Conservation (phyloP, 2,888 invertebrate species). For the Protophormia terraenovae region DNA sequence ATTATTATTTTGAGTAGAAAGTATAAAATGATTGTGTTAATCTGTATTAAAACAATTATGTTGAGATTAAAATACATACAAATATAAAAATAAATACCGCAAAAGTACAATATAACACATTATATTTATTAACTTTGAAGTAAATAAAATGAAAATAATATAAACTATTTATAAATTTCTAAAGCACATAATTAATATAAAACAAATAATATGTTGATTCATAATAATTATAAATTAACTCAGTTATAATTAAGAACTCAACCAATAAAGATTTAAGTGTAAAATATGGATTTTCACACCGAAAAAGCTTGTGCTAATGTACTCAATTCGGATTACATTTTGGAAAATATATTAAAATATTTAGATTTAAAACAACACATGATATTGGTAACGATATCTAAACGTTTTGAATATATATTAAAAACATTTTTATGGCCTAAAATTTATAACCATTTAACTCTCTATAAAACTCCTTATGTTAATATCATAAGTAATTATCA, state of each 20-base stretch:
- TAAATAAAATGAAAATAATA: too few relatives aligned
- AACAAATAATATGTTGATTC: too few relatives aligned
- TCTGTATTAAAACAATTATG: too few relatives aligned
- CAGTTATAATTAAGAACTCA: background rate
- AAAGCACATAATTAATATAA: too few relatives aligned
- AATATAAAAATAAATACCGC: too few relatives aligned
- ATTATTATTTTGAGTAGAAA: too few relatives aligned
- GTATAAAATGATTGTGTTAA: too few relatives aligned
- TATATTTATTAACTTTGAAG: too few relatives aligned
- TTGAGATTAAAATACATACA: too few relatives aligned
- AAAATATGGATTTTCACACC: slow-evolving; percentile 1
- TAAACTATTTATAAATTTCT: too few relatives aligned
- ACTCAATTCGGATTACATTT: slow-evolving; percentile 43
- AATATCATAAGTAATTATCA: slow-evolving; percentile 16
- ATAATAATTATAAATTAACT: too few relatives aligned
- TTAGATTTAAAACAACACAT: slow-evolving; percentile 49
- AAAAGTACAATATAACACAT: too few relatives aligned
- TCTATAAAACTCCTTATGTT: slow-evolving; percentile 53
- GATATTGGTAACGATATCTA: slow-evolving; percentile 6
- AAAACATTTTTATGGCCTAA: slow-evolving; percentile 40
- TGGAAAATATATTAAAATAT: slow-evolving; percentile 47
- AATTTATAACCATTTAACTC: slow-evolving; percentile 1
- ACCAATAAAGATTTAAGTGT: background rate
- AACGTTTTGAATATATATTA: slow-evolving; percentile 33
- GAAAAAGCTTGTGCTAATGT: slow-evolving; percentile 27